These are phyloP conservation scores for Solenodon paradoxus DNA, from an alignment of 2,113 vertebrate genomes.

Conservation along the genomic window DNA sequence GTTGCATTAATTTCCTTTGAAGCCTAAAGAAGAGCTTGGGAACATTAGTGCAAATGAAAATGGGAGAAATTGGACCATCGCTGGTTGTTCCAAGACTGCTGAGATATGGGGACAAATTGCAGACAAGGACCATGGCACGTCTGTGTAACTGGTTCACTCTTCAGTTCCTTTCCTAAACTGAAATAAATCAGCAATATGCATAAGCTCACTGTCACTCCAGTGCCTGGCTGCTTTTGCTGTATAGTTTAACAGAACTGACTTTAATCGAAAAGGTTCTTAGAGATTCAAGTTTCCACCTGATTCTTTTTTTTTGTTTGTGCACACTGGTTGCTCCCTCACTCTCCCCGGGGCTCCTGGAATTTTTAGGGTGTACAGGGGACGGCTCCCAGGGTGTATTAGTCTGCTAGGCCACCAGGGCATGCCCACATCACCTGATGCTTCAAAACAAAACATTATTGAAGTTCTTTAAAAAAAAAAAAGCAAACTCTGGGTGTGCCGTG, in stretches of 20 bases:
- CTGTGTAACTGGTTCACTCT: neutral
- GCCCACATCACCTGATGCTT: too few relatives aligned
- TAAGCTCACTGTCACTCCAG: neutral
- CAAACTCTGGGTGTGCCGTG: too few relatives aligned
- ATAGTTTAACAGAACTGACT: neutral
- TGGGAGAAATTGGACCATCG: neutral
- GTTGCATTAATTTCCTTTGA: constrained; percentile 32
- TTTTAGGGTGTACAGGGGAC: too few relatives aligned
- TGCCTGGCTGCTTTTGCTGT: neutral
- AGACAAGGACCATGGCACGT: too few relatives aligned
- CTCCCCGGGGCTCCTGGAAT: too few relatives aligned
- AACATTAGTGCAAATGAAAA: neutral
- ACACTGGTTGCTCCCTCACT: too few relatives aligned
- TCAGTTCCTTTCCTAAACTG: neutral
- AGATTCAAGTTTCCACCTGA: neutral
- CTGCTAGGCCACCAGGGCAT: too few relatives aligned
- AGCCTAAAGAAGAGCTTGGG: neutral
- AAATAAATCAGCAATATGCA: neutral
- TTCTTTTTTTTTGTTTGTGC: neutral
- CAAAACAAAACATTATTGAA: too few relatives aligned
- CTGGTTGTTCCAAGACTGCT: neutral
- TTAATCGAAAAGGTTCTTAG: neutral
- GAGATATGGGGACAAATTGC: neutral
- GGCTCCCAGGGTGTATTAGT: too few relatives aligned
- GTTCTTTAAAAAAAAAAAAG: too few relatives aligned